phyloP scores from a whole-genome alignment of 1,140 invertebrate genomes.

The Drosophila busckii region DNA sequence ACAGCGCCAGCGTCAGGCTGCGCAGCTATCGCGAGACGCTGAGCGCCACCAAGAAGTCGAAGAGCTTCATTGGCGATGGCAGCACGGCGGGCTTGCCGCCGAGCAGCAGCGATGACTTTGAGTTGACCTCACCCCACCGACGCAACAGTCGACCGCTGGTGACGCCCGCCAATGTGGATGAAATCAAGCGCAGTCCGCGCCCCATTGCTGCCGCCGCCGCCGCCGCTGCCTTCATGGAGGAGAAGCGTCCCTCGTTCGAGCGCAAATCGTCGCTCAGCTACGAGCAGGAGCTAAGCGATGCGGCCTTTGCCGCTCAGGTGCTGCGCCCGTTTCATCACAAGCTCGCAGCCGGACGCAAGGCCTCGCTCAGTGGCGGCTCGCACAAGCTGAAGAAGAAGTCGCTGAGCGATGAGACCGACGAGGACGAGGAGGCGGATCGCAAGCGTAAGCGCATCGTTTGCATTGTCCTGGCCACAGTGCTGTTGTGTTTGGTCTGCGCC shows the following conservation, averaged over 20 bases:
- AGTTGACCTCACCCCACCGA: slow-evolving; percentile 77
- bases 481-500: slow-evolving; percentile 84
- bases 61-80: slow-evolving; percentile 74
- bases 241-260: slow-evolving; percentile 76
- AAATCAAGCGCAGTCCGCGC: slow-evolving; percentile 74
- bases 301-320: slow-evolving; percentile 70
- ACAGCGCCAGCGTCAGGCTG: slow-evolving; percentile 73
- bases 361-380: slow-evolving; percentile 53
- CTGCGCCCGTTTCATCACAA: slow-evolving; percentile 74
- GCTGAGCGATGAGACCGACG: slow-evolving; percentile 74
- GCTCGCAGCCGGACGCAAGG: slow-evolving; percentile 61
- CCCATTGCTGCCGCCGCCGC: slow-evolving; percentile 56
- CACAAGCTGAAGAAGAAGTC: slow-evolving; percentile 74
- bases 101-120: slow-evolving; percentile 59
- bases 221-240: slow-evolving; percentile 65
- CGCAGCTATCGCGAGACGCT: slow-evolving; percentile 71
- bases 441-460: slow-evolving; percentile 83
- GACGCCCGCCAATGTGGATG: slow-evolving; percentile 60
- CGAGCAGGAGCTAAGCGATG: slow-evolving; percentile 63
- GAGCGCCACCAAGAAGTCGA: slow-evolving; percentile 77
- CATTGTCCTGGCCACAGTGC: slow-evolving; percentile 83
- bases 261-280: slow-evolving; percentile 68
- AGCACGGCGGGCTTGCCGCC: slow-evolving; percentile 21
- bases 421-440: slow-evolving; percentile 80
- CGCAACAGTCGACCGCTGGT: slow-evolving; percentile 76